Evolutionary conservation across 2,888 invertebrate species (phyloP), one percentile per base, ranked within the genome.

Genomic region (Geotrupes spiniger): DNA sequence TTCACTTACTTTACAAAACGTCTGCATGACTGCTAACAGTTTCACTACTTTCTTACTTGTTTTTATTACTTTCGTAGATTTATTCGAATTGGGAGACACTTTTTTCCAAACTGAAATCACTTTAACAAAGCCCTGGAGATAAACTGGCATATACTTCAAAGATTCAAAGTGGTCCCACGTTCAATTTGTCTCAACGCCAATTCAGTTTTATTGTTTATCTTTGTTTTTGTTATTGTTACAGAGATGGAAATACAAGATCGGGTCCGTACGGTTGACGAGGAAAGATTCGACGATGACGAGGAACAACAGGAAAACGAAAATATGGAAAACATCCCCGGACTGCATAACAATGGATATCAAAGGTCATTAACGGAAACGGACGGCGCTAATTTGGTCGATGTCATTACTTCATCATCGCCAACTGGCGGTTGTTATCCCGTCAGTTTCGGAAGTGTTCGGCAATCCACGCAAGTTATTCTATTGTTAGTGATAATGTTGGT

Each of bases 181-280:
- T 52, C 60, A 54, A 58, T 58, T 60, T 58, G 53, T 51, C 56
- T 53, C 55, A 49, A 48, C 42, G 43, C 48, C 55, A 56, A 58
- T 56, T 47, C 51, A 37, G 39, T 51, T 58, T 59, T 58, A 57
- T 56, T 51, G 55, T 25, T 44, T 27, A 37, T 17, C 9, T 14
- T 28, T 15, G 4, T 8, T n/a, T 4, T 43, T n/a, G 11, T 27
- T 38, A 38, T 43, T 9, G 21, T 69, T 64, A 54, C 73, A 82
- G 82, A 82, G 76, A 81, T 82, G 80, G 81, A 82, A 66, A 71
- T 82, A 31, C 81, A 79, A 46, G 76, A 79, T 57, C 64, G 66
- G 29, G 72, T 76, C 52, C 79, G 79, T 60, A 71, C 75, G 15
- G 73, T 75, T 15, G 74, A 76, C 36, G 79, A 79, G 33, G 77